Conservation (phyloP, 1,140 invertebrate genomes). For the Oncopodura yosiiana region DNA sequence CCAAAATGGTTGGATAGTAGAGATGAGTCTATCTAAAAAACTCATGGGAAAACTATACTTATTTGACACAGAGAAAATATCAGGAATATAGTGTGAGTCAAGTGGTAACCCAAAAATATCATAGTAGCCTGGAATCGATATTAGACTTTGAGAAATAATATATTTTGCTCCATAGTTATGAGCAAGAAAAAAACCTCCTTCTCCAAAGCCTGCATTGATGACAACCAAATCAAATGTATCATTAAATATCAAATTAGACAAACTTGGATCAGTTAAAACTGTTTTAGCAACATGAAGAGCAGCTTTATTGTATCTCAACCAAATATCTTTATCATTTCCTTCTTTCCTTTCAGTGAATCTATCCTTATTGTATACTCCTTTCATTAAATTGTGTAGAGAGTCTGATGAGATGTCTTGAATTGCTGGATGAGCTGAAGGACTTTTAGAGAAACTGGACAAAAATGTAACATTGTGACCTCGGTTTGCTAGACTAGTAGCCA, state of each 20-base stretch:
- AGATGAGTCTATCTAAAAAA: constrained; percentile 2
- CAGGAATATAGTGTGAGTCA: constrained; percentile 15
- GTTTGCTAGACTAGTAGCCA: constrained; percentile 4
- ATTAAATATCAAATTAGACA: not conserved
- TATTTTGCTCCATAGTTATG: constrained; percentile 48
- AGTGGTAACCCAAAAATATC: constrained; percentile 11
- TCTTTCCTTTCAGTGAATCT: not conserved
- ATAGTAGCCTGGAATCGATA: constrained; percentile 10
- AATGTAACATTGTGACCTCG: constrained; percentile 25
- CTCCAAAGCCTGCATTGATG: constrained; percentile 15
- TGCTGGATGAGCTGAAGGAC: constrained; percentile 7
- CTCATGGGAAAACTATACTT: constrained; percentile 14
- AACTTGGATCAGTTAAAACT: not conserved
- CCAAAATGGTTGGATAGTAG: constrained; percentile 4
- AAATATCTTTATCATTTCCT: constrained; percentile 2
- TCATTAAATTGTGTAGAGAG: not conserved
- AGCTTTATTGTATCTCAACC: not conserved
- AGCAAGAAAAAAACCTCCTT: constrained; percentile 51
- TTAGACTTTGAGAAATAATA: constrained; percentile 8
- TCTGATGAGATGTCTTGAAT: constrained; percentile 11
- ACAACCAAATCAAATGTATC: constrained; percentile 17
- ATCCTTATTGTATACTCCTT: not conserved
- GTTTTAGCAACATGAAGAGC: constrained; percentile 7
- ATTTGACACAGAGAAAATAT: not conserved
- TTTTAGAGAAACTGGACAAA: constrained; percentile 10